These are phyloP conservation scores for Drosophila paranaensis DNA, from an alignment of 2,888 invertebrate genomes.

Conservation along the genomic window DNA sequence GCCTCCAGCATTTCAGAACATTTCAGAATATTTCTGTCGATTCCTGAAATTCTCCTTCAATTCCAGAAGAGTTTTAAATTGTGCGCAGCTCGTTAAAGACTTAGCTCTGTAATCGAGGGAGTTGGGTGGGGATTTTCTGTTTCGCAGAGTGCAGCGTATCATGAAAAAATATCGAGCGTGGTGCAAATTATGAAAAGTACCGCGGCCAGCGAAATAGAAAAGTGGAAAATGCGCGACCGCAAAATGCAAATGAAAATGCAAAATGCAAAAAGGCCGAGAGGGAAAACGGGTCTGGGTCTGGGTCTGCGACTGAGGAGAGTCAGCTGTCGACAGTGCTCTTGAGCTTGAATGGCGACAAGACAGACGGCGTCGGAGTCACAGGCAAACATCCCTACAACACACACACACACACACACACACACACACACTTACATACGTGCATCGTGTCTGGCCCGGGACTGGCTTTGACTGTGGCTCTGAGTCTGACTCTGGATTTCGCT, in stretches of 20 bases:
- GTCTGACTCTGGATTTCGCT: slow-evolving; percentile 42
- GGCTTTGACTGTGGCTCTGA: slow-evolving; percentile 14
- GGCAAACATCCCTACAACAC: slow-evolving; percentile 39
- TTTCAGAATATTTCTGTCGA: slow-evolving; percentile 17
- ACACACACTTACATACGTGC: slow-evolving; percentile 12
- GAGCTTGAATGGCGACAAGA: slow-evolving; percentile 71
- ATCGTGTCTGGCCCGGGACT: slow-evolving; percentile 63
- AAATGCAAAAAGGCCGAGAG: slow-evolving; percentile 68
- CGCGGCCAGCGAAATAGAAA: slow-evolving; percentile 40
- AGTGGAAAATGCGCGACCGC: slow-evolving; percentile 53
- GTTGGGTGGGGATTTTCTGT: not conserved
- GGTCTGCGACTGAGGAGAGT: slow-evolving; percentile 28
- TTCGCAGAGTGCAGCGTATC: slow-evolving; percentile 53
- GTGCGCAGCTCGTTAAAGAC: slow-evolving; percentile 51
- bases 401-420: slow-evolving; percentile 13
- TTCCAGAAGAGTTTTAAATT: slow-evolving; percentile 35
- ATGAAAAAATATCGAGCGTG: slow-evolving; percentile 46
- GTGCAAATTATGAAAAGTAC: slow-evolving; percentile 71
- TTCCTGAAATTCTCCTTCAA: slow-evolving; percentile 12
- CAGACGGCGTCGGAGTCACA: slow-evolving; percentile 31
- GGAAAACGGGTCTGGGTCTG: slow-evolving; percentile 56
- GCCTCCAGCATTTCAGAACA: slow-evolving; percentile 33
- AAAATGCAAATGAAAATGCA: slow-evolving; percentile 51
- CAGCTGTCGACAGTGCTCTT: slow-evolving; percentile 70
- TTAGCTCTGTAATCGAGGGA: slow-evolving; percentile 1